Conservation (phyloP, 2,888 invertebrate genomes). For the Seladonia tumulorum region DNA sequence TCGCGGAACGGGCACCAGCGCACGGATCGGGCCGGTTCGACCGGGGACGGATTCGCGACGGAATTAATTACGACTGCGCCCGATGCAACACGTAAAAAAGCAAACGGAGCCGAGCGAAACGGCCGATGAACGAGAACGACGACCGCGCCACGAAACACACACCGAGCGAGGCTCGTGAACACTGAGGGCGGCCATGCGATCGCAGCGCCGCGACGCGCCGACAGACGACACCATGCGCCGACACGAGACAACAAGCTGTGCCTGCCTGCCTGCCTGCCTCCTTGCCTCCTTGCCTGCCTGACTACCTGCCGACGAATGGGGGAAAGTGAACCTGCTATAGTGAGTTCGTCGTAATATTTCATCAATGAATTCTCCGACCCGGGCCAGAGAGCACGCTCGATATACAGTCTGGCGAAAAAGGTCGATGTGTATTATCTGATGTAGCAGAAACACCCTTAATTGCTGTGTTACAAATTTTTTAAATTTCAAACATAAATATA, state of each 20-base stretch:
- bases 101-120: constrained; percentile 39
- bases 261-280: constrained; percentile 5
- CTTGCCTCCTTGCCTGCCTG: constrained; percentile 13
- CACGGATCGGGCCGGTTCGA: constrained; percentile 27
- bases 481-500: no score
- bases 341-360: constrained; percentile 58
- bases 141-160: constrained; percentile 75
- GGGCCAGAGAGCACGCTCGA: neutral
- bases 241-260: constrained; percentile 63
- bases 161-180: constrained; percentile 82
- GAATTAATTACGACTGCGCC: constrained; percentile 63
- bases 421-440: no score
- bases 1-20: constrained; percentile 1
- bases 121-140: constrained; percentile 49
- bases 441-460: no score
- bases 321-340: constrained; percentile 62
- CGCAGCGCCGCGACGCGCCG: constrained; percentile 73
- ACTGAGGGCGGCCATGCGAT: constrained; percentile 82
- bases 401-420: neutral
- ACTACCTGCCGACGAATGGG: constrained; percentile 63
- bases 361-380: constrained; percentile 51
- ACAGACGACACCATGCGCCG: constrained; percentile 42
- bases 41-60: constrained; percentile 72
- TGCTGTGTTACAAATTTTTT: no score
- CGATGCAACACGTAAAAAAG: constrained; percentile 49